Base-by-base conservation (phyloP, 64 coral and sea anemone species). In the Acropora tenuis region DNA sequence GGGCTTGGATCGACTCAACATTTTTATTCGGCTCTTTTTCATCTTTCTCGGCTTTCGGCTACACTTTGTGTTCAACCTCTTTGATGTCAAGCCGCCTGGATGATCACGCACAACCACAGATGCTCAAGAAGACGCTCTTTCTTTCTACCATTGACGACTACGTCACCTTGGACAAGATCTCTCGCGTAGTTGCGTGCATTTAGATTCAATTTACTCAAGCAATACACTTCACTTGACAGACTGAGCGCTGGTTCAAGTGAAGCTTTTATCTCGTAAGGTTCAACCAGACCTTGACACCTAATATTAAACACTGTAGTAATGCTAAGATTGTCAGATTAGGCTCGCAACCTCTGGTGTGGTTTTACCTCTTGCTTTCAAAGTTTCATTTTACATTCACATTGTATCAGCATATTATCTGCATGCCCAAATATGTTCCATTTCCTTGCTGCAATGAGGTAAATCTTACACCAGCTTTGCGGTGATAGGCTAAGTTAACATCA, bases 191-290 rank as follows among this genome's bases (percentile, higher is more conserved):
- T 80, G 78, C 78, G 50, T 80, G 78, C 78, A 47, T 2, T 47
- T 8, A 58, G 59, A 40, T 19, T 40, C 18, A 80, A 80, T 59
- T 80, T 41, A 11, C 59, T 15, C 30, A 50, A 30, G 10, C 3
- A 13, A 63, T 59, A 60, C 78, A 11, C 50, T 80, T 80, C 78
- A 80, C 78, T 80, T 80, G 50, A 9, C 78, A 58, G 78, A 13
- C 78, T 11, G 13, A 15, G 4, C 11, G 13, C 78, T 41, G 50
- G 16, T 9, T 30, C 12, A 80, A 80, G 78, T 58, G 78, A 57
- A 57, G 30, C 0, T 80, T 58, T 58, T 40, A 19, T 80, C 60
- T 57, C 6, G 78, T 59, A 80, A 80, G 78, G 78, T 80, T 80
- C 78, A 80, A 41, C 49, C 78, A 80, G 50, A 80, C 9, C 1